Conservation (phyloP, 2,888 invertebrate genomes). For the Anaspis maculata region DNA sequence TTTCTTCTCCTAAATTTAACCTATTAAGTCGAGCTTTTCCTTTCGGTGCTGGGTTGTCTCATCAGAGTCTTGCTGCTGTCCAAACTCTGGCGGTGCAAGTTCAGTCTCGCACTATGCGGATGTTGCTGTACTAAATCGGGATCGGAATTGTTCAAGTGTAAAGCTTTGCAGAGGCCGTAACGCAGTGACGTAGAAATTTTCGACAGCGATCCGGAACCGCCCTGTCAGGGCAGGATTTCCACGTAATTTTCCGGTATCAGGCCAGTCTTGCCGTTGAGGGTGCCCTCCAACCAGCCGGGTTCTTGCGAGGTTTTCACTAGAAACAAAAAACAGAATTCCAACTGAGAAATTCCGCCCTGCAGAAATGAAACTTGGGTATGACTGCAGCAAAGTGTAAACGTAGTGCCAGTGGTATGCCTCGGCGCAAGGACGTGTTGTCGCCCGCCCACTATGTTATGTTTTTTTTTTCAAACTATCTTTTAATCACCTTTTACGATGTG, state of each 20-base stretch:
- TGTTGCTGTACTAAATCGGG: conserved; percentile 20
- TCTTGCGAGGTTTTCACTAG: conserved; percentile 83
- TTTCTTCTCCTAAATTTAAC: not conserved
- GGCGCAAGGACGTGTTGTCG: no score
- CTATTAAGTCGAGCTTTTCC: conserved; percentile 35
- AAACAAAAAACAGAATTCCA: no score
- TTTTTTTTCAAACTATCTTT: no score
- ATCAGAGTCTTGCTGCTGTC: conserved; percentile 28
- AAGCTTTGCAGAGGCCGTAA: conserved; percentile 34
- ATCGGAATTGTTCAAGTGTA: conserved; percentile 32
- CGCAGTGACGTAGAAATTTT: conserved; percentile 35
- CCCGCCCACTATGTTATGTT: no score
- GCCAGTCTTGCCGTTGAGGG: conserved; percentile 83
- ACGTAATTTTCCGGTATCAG: conserved; percentile 96
- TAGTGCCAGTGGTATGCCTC: no score
- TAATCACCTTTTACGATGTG: no score
- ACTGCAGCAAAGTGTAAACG: no score
- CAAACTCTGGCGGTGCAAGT: conserved; percentile 33
- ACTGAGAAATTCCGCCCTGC: no score
- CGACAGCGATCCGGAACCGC: conserved; percentile 32
- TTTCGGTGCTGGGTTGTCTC: conserved; percentile 1
- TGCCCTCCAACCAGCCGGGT: conserved; percentile 97
- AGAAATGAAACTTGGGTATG: no score
- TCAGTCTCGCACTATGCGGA: conserved; percentile 20
- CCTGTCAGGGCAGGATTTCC: conserved; percentile 66